Conservation (phyloP, 2,797 vertebrate species). For the Cryptoblepharus egeriae region DNA sequence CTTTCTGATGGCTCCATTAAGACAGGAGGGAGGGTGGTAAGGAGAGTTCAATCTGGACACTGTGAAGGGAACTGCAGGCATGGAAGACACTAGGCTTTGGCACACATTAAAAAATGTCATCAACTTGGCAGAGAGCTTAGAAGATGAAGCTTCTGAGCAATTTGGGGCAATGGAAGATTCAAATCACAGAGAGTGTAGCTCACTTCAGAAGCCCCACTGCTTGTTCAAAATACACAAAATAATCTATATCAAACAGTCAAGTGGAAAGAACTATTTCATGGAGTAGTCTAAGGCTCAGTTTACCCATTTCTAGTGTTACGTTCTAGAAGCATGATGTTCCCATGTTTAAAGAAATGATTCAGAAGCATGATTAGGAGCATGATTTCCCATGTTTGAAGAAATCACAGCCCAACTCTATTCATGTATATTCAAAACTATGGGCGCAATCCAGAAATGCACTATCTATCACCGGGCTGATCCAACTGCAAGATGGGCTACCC, state of each 20-base stretch:
- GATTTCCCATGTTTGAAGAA: too few relatives aligned
- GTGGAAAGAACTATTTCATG: not conserved
- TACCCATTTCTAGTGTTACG: not conserved
- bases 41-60: not conserved
- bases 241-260: not conserved
- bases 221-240: not conserved
- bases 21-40: not conserved
- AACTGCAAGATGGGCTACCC: too few relatives aligned
- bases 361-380: not conserved
- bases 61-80: not conserved
- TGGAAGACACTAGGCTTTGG: not conserved
- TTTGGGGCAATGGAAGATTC: not conserved
- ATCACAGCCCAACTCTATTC: too few relatives aligned
- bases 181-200: too few relatives aligned
- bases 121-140: too few relatives aligned
- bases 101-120: not conserved
- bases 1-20: not conserved
- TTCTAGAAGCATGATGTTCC: not conserved
- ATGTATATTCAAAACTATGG: too few relatives aligned
- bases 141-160: not conserved
- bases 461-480: too few relatives aligned
- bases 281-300: not conserved
- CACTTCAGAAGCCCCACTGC: not conserved
- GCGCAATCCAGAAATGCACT: too few relatives aligned
- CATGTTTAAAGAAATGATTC: too few relatives aligned